Evolutionary conservation across 2,113 vertebrate genomes (phyloP), one percentile per base, ranked within the genome.

Genomic region (Carassius carassius): DNA sequence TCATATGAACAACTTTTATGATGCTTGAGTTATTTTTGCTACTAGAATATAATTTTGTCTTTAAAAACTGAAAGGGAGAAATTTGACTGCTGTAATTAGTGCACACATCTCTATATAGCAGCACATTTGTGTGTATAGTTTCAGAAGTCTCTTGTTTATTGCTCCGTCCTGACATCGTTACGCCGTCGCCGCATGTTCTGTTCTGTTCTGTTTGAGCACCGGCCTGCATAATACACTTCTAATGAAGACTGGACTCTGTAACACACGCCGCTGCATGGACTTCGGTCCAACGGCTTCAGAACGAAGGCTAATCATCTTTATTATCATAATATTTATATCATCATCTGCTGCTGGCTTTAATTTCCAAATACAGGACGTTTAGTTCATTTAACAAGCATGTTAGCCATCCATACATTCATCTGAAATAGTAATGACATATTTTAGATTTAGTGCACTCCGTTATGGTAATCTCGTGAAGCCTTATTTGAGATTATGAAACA

Each of bases 131-230:
- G 49, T 32, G 35, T 7, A 13, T 62, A 10, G 54, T 19, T n/a
- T 80, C 37, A 80, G 17, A 80, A 65, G 78, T 47, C 58, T 79
- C 5, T 56, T 2, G 16, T 56, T 56, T 56, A 2, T 19, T 14
- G 47, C 13, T 1, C 5, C 35, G 13, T 23, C 37, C n/a, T n/a
- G 10, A 80, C 37, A 65, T 79, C 10, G 21, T 7, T 47, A 35
- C n/a, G 1, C 21, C 13, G 23, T 73, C 21, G 10, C 32, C 17
- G 41, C 17, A 81, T 81, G 78, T 81, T 49, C 70, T 63, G 67
- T 81, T 73, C 81, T 70, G 67, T 81, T 78, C 79, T 69, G n/a
- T 85, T 70, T 13, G 32, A 84, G 70, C 35, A 10, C 60, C n/a
- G 60, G 47, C n/a, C 60, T 72, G 78, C 78, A 87, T 82, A 62